These are phyloP conservation scores for Sylvia atricapilla DNA, from an alignment of 2,113 vertebrate genomes.

Conservation along the genomic window DNA sequence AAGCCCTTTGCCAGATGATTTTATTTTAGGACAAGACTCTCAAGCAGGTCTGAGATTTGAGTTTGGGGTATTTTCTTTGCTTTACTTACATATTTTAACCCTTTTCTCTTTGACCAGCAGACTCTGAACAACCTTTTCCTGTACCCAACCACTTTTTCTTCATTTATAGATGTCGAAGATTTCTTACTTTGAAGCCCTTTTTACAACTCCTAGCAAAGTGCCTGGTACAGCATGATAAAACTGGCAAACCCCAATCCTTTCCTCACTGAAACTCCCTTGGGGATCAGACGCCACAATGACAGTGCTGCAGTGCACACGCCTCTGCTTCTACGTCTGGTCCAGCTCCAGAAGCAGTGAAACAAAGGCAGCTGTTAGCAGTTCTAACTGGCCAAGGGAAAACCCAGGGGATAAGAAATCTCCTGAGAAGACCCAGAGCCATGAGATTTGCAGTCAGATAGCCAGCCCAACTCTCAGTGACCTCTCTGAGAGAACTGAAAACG, in stretches of 20 bases:
- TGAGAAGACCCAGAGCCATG: constrained; percentile 25
- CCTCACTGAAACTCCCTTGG: neutral
- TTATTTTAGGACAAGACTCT: neutral
- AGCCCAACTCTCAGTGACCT: constrained; percentile 36
- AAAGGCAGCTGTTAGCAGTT: constrained; percentile 43
- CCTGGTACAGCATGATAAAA: neutral
- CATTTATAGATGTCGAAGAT: neutral
- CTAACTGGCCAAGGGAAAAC: constrained; percentile 7
- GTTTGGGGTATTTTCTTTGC: neutral
- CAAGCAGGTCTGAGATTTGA: neutral
- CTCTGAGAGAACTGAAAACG: constrained; percentile 24
- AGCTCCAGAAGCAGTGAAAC: neutral
- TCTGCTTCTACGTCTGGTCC: neutral
- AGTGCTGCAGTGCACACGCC: neutral
- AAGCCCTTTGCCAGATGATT: neutral
- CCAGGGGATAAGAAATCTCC: constrained; percentile 29
- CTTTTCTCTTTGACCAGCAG: neutral
- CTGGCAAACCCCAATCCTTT: neutral
- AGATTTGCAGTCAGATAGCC: constrained; percentile 53
- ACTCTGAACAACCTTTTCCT: neutral
- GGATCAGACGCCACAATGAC: neutral
- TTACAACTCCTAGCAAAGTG: neutral
- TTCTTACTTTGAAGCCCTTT: neutral
- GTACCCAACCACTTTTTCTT: neutral
- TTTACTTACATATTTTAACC: neutral